A percentile compares a stretch with the other conserved stretches of the same genome.
Conservation (phyloP, 2,888 invertebrate genomes). For the Lacanobia wlatinum region DNA sequence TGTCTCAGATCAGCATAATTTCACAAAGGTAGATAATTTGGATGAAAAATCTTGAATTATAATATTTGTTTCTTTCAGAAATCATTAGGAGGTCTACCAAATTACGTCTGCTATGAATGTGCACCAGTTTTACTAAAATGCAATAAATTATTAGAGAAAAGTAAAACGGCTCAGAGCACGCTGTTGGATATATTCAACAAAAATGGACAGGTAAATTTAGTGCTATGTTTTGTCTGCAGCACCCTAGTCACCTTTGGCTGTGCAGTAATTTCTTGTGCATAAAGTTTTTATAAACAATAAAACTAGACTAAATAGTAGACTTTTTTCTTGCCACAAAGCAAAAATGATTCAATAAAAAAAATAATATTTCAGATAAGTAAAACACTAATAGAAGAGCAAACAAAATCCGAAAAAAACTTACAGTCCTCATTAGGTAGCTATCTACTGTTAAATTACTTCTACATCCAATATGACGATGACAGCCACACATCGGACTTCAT, state of each 20-base stretch:
- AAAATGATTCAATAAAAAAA: background rate
- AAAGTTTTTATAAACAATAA: background rate
- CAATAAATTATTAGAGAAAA: slow-evolving; percentile 68
- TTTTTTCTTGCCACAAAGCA: background rate
- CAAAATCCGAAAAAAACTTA: slow-evolving; percentile 19
- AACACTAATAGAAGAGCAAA: slow-evolving; percentile 57
- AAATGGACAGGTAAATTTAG: slow-evolving; percentile 66
- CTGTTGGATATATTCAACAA: slow-evolving; percentile 70
- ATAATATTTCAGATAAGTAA: slow-evolving; percentile 67
- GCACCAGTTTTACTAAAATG: slow-evolving; percentile 65
- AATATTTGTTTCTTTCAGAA: slow-evolving; percentile 19
- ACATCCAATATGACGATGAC: slow-evolving; percentile 45
- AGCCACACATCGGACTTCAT: slow-evolving; percentile 17
- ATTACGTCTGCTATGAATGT: slow-evolving; percentile 72
- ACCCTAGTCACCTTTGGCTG: too few relatives aligned
- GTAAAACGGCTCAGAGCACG: slow-evolving; percentile 66
- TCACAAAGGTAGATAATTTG: too few relatives aligned
- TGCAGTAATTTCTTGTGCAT: background rate
- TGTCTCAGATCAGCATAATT: too few relatives aligned
- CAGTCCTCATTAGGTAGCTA: slow-evolving; percentile 54
- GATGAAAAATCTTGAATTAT: too few relatives aligned
- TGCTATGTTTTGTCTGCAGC: background rate
- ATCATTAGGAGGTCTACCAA: slow-evolving; percentile 66
- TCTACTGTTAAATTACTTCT: slow-evolving; percentile 33
- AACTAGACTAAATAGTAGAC: too few relatives aligned